These are phyloP conservation scores for Macrochelys suwanniensis DNA, from an alignment of 2,797 vertebrate species.

Conservation along the genomic window DNA sequence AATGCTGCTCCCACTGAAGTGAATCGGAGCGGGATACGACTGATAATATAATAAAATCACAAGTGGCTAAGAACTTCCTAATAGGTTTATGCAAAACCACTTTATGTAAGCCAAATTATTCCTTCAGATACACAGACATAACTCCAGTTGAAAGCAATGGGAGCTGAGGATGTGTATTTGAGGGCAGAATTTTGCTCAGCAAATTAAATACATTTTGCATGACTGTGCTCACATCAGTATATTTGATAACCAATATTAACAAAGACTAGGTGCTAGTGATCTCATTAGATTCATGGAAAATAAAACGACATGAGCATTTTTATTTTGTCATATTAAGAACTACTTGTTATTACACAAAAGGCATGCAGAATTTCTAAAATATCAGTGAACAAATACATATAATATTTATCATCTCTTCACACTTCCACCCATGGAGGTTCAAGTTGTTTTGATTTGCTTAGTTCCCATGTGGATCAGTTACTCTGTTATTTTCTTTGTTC, in stretches of 20 bases:
- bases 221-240: background rate
- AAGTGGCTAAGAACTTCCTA: background rate
- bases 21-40: background rate
- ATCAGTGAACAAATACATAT: background rate
- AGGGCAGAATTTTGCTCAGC: background rate
- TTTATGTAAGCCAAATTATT: background rate
- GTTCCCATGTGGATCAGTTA: background rate
- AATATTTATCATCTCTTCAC: background rate
- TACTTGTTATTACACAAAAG: background rate
- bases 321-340: background rate
- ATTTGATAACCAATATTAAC: background rate
- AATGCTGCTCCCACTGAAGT: conserved; percentile 3
- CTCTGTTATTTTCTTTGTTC: background rate
- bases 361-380: background rate
- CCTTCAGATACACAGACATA: background rate
- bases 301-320: background rate
- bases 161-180: background rate
- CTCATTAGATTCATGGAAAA: background rate
- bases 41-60: background rate
- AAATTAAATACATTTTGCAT: background rate
- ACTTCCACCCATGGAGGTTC: background rate
- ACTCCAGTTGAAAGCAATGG: background rate
- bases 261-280: background rate
- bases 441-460: background rate
- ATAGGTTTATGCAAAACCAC: conserved; percentile 39